Conservation (phyloP, 1,140 invertebrate species). For the Trachymyrmex cornetzi region DNA sequence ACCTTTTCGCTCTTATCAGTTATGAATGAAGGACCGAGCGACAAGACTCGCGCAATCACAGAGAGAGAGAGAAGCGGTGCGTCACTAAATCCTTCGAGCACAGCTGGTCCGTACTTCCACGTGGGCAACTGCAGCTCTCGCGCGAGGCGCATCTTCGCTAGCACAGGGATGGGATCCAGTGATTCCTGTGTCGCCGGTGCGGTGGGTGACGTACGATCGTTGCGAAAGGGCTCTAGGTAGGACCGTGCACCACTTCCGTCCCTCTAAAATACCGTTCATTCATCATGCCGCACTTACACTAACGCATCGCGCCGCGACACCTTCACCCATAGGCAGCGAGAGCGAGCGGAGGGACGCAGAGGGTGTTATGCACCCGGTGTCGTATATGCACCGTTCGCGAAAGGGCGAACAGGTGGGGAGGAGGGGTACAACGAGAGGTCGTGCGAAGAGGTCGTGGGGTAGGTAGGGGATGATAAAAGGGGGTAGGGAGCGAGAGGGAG, state of each 20-base stretch:
- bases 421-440: conserved; percentile 38
- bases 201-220: conserved; percentile 55
- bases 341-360: not conserved
- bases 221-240: conserved; percentile 39
- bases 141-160: conserved; percentile 31
- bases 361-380: conserved; percentile 27
- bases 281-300: conserved; percentile 69
- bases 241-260: conserved; percentile 54
- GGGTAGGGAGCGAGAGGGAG: conserved; percentile 58
- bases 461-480: conserved; percentile 13
- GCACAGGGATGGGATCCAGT: not conserved
- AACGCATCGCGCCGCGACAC: conserved; percentile 36
- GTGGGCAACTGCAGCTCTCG: conserved; percentile 51
- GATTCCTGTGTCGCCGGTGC: conserved; percentile 20
- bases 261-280: conserved; percentile 67
- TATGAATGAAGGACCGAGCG: conserved; percentile 33
- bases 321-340: not conserved
- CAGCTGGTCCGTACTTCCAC: conserved; percentile 66
- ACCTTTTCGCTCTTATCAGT: conserved; percentile 32
- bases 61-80: conserved; percentile 19
- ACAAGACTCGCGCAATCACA: conserved; percentile 47
- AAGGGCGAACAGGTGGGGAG: conserved; percentile 21
- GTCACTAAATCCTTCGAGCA: conserved; percentile 57
- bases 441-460: conserved; percentile 22
- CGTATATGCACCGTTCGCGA: conserved; percentile 44